These are phyloP conservation scores for Atrina japonica DNA, from an alignment of 2,888 invertebrate genomes.

Conservation along the genomic window DNA sequence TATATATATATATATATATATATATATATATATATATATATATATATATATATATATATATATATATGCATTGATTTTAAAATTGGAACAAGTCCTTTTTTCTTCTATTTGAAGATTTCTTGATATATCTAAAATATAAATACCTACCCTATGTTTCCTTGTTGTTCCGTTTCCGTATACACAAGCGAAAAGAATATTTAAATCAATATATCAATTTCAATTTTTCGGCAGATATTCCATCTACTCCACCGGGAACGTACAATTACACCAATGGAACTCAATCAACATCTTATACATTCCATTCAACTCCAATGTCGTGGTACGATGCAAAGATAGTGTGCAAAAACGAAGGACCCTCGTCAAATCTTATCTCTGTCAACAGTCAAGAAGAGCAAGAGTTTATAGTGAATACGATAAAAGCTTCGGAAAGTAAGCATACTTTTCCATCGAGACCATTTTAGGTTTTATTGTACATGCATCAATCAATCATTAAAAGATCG, in stretches of 20 bases:
- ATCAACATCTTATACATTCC: slow-evolving; percentile 37
- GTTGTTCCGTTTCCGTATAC: neutral
- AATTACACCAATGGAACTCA: slow-evolving; percentile 39
- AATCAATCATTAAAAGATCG: no score
- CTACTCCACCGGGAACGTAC: slow-evolving; percentile 46
- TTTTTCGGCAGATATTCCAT: slow-evolving; percentile 47
- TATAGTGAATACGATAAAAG: slow-evolving; percentile 55
- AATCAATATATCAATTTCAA: neutral
- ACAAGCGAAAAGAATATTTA: neutral
- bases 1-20: no score
- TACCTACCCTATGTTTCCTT: no score
- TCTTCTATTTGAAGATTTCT: neutral
- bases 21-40: no score
- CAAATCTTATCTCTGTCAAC: slow-evolving; percentile 29
- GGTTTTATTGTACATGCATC: neutral
- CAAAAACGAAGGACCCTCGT: slow-evolving; percentile 33
- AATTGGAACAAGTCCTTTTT: neutral
- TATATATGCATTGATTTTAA: no score
- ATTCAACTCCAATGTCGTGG: slow-evolving; percentile 39
- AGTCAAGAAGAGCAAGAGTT: slow-evolving; percentile 45
- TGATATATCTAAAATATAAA: neutral
- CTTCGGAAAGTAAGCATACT: slow-evolving; percentile 48
- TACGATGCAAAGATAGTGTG: slow-evolving; percentile 39
- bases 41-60: no score
- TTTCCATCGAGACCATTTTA: no score